Conservation (phyloP, 2,113 vertebrate species). For the Lepus timidus region DNA sequence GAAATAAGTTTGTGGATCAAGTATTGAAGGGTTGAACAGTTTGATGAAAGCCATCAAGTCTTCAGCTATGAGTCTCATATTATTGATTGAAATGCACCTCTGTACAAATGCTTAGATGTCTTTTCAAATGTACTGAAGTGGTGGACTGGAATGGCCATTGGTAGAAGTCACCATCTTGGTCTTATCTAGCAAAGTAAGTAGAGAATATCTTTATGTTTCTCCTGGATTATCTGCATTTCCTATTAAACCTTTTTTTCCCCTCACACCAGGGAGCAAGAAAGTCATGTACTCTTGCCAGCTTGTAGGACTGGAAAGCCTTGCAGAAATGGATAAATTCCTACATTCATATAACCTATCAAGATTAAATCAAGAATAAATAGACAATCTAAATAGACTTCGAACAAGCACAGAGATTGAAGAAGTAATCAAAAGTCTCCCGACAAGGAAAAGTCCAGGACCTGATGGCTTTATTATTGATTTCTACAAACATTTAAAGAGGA, state of each 20-base stretch:
- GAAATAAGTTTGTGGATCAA: slow-evolving; percentile 85
- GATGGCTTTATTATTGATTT: too few species aligned
- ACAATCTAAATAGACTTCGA: too few species aligned
- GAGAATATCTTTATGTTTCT: neutral
- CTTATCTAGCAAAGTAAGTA: neutral
- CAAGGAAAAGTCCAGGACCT: too few species aligned
- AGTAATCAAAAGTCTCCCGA: too few species aligned
- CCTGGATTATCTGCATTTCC: neutral
- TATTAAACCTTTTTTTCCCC: neutral
- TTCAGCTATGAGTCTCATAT: slow-evolving; percentile 69
- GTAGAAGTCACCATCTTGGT: neutral
- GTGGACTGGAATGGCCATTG: neutral
- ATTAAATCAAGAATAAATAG: too few species aligned
- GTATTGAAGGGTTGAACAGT: slow-evolving; percentile 84
- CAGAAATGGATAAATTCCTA: too few species aligned
- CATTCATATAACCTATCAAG: too few species aligned
- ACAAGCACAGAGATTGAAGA: too few species aligned
- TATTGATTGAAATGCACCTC: slow-evolving; percentile 61
- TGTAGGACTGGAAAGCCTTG: neutral
- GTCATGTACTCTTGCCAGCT: neutral
- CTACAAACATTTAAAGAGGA: too few species aligned
- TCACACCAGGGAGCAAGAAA: neutral
- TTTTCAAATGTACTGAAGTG: neutral
- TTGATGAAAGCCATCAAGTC: slow-evolving; percentile 80
- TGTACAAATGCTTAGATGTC: slow-evolving; percentile 17